phyloP scores from a whole-genome alignment of 2,888 invertebrate species.

The Elegia similella region DNA sequence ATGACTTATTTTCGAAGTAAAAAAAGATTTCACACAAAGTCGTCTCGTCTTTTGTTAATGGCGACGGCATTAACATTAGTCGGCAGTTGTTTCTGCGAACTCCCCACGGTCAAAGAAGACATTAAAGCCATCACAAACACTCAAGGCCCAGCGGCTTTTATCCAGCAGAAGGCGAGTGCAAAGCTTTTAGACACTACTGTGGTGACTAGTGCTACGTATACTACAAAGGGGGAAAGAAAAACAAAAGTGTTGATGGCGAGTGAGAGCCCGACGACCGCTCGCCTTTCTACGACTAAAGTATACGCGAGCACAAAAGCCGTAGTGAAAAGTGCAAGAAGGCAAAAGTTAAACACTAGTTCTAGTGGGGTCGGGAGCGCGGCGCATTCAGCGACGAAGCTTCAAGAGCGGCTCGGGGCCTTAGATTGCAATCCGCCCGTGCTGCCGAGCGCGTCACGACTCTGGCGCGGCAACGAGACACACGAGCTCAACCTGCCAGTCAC shows the following conservation, averaged over 20 bases:
- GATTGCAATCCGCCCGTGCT: constrained; percentile 85
- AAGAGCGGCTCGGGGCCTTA: constrained; percentile 84
- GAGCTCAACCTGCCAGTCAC: constrained; percentile 85
- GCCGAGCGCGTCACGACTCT: constrained; percentile 84
- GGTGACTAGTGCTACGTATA: constrained; percentile 53
- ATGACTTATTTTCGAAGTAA: constrained; percentile 27
- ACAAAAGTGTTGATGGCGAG: constrained; percentile 57
- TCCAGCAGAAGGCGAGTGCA: constrained; percentile 41
- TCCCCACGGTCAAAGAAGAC: constrained; percentile 44
- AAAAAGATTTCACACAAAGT: constrained; percentile 34
- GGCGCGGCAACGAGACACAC: constrained; percentile 88
- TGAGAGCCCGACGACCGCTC: constrained; percentile 52
- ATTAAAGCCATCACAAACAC: constrained; percentile 53
- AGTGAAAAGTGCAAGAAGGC: constrained; percentile 69
- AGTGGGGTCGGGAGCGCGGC: constrained; percentile 50
- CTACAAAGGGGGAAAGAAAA: constrained; percentile 62
- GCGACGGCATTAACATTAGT: constrained; percentile 50
- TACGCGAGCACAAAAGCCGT: constrained; percentile 60
- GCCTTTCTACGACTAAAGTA: constrained; percentile 57
- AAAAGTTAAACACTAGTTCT: constrained; percentile 67
- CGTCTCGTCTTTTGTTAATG: constrained; percentile 43
- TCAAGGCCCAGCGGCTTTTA: constrained; percentile 43
- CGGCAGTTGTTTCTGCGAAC: constrained; percentile 48
- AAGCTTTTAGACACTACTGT: constrained; percentile 56
- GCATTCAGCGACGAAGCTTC: constrained; percentile 75